These are phyloP conservation scores for Ctenicera cuprea DNA, from an alignment of 2,888 invertebrate genomes.

Conservation along the genomic window DNA sequence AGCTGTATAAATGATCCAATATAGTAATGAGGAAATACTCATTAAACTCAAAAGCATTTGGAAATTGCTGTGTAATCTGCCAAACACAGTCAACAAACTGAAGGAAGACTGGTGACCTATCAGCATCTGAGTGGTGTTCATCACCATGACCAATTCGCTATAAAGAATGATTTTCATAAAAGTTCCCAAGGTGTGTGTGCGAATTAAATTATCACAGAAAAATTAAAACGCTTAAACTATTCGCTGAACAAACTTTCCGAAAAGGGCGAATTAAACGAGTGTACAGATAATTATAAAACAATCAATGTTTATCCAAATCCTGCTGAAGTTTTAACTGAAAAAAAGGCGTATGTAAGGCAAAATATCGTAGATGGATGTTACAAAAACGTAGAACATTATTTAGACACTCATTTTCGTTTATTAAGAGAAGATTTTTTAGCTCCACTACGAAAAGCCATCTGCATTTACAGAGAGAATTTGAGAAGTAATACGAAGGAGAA, in stretches of 20 bases:
- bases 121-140: conserved; percentile 97
- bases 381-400: conserved; percentile 80
- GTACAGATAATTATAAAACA: background rate
- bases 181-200: background rate
- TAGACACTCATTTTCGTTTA: conserved; percentile 86
- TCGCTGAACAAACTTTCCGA: background rate
- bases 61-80: conserved; percentile 96
- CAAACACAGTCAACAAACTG: conserved; percentile 99
- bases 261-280: too few species aligned
- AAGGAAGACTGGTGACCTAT: conserved; percentile 97
- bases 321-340: background rate
- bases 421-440: conserved; percentile 86
- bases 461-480: background rate
- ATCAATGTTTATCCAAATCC: background rate
- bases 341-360: conserved; percentile 68
- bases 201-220: conserved; percentile 56
- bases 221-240: conserved; percentile 67
- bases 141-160: conserved; percentile 98
- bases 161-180: conserved; percentile 5
- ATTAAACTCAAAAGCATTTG: conserved; percentile 98
- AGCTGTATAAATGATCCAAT: conserved; percentile 97
- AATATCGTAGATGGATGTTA: conserved; percentile 80
- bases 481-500: background rate
- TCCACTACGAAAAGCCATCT: conserved; percentile 75
- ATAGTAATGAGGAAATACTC: conserved; percentile 95